phyloP scores from a whole-genome alignment of 2,797 vertebrate species.

The Hydrolagus colliei region DNA sequence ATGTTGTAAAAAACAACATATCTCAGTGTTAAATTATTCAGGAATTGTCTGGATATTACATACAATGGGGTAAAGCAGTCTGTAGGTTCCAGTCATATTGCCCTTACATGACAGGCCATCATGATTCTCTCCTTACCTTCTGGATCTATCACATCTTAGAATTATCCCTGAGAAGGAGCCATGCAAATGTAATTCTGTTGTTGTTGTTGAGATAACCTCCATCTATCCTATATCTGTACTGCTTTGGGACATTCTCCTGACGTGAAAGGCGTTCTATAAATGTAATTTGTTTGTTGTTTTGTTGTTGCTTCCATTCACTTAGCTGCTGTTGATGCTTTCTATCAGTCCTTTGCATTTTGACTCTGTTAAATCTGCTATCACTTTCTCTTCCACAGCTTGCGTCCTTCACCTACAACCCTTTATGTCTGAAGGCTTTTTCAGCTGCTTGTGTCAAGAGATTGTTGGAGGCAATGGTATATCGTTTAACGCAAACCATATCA shows the following conservation, averaged over 20 bases:
- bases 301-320: neutral
- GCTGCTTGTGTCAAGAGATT: neutral
- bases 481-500: neutral
- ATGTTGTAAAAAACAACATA: neutral
- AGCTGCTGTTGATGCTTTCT: neutral
- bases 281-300: too few relatives aligned
- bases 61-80: neutral
- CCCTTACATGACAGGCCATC: neutral
- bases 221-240: neutral
- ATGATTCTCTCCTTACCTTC: neutral
- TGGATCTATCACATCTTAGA: neutral
- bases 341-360: neutral
- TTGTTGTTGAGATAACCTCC: neutral
- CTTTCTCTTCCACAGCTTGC: neutral
- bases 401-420: neutral
- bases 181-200: too few relatives aligned
- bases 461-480: neutral
- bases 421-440: neutral
- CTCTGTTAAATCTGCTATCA: neutral
- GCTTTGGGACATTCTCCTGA: neutral
- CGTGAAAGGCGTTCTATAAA: too few relatives aligned
- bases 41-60: neutral
- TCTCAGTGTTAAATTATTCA: neutral
- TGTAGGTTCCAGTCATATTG: neutral
- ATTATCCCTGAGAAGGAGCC: neutral